Evolutionary conservation across 2,113 vertebrate genomes (phyloP).

Genomic region (Brienomyrus brachyistius): DNA sequence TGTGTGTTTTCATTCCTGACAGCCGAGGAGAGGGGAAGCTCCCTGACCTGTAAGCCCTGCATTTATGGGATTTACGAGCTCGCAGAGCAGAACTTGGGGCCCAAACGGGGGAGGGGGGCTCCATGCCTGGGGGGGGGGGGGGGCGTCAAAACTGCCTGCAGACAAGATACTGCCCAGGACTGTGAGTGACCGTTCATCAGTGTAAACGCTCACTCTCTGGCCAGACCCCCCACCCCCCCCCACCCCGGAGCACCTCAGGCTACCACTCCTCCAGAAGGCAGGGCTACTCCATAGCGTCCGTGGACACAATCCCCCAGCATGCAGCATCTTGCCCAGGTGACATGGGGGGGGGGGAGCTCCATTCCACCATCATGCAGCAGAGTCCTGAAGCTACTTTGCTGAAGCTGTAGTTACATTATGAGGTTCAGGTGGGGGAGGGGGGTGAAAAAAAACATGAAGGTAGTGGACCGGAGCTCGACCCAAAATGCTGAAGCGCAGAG

Average conservation of each 20-base stretch:
- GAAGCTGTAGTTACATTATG: not conserved
- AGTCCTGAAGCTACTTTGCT: not conserved
- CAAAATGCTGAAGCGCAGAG: not conserved
- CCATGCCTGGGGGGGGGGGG: slow-evolving; percentile 24
- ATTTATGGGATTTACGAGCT: slow-evolving; percentile 56
- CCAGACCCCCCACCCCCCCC: not conserved
- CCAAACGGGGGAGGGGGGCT: slow-evolving; percentile 12
- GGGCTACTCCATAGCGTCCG: not conserved
- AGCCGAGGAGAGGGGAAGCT: slow-evolving; percentile 1
- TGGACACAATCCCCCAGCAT: not conserved
- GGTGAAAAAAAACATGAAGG: too few relatives aligned
- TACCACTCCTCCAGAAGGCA: too few relatives aligned
- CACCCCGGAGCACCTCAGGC: too few relatives aligned
- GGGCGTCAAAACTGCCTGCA: slow-evolving; percentile 40
- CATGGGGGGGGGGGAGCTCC: not conserved
- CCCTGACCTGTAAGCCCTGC: slow-evolving; percentile 38
- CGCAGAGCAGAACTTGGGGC: slow-evolving; percentile 21
- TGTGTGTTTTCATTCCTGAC: slow-evolving; percentile 25
- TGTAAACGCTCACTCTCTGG: slow-evolving; percentile 25
- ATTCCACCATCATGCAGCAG: not conserved
- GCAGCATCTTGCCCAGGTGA: slow-evolving; percentile 3
- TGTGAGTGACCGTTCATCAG: slow-evolving; percentile 44
- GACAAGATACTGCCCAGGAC: slow-evolving; percentile 44
- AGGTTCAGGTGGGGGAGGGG: not conserved
- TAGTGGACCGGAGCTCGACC: not conserved